phyloP scores from a whole-genome alignment of 2,888 invertebrate genomes.

The Uloborus plumipes region DNA sequence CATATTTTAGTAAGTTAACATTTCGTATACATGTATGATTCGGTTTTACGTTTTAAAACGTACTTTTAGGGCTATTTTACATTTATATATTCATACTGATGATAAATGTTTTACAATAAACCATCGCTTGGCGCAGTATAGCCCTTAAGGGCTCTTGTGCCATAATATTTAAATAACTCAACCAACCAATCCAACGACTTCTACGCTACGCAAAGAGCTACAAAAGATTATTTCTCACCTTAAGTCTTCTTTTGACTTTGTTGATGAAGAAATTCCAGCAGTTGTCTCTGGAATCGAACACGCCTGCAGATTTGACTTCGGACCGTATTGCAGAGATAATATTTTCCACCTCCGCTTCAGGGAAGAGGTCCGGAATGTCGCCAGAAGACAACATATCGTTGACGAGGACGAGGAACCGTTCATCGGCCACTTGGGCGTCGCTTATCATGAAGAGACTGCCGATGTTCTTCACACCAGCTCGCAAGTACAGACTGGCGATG shows the following conservation, averaged over 20 bases:
- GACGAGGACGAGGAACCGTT: slow-evolving; percentile 93
- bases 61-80: too few species aligned
- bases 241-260: slow-evolving; percentile 83
- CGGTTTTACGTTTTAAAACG: too few species aligned
- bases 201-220: too few species aligned
- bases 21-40: too few species aligned
- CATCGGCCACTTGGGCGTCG: slow-evolving; percentile 96
- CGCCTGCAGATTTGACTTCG: slow-evolving; percentile 84
- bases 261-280: slow-evolving; percentile 99
- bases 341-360: slow-evolving; percentile 96
- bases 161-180: too few species aligned
- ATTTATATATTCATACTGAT: too few species aligned
- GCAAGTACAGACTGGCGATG: slow-evolving; percentile 86
- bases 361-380: slow-evolving; percentile 94
- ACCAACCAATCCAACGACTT: too few species aligned
- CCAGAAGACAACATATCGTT: slow-evolving; percentile 96
- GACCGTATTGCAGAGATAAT: slow-evolving; percentile 84
- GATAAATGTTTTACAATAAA: too few species aligned
- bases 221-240: slow-evolving; percentile 68
- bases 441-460: slow-evolving; percentile 97
- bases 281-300: slow-evolving; percentile 92
- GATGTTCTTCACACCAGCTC: slow-evolving; percentile 93
- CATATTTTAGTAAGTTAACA: too few species aligned
- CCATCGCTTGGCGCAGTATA: too few species aligned
- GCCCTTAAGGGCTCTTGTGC: too few species aligned